These are phyloP conservation scores for Drosophila borborema DNA, from an alignment of 2,888 invertebrate genomes.

Conservation along the genomic window DNA sequence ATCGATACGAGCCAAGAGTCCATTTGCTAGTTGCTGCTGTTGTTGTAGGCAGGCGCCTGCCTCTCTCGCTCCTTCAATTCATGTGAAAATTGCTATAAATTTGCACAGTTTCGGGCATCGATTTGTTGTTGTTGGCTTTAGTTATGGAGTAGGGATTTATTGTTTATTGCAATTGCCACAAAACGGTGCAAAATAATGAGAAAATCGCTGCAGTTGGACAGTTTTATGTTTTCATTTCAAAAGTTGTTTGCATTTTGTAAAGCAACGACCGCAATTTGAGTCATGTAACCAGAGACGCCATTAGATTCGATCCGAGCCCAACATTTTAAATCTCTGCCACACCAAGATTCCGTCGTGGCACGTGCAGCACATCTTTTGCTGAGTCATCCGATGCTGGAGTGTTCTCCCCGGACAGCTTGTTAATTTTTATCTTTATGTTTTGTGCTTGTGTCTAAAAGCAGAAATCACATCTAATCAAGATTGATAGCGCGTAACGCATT, in stretches of 20 bases:
- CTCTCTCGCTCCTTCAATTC: constrained; percentile 67
- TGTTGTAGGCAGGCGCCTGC: constrained; percentile 68
- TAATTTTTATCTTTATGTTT: constrained; percentile 71
- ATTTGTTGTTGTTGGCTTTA: constrained; percentile 8
- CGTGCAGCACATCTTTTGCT: constrained; percentile 65
- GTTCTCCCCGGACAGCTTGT: constrained; percentile 47
- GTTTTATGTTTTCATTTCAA: constrained; percentile 83
- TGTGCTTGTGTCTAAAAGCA: constrained; percentile 62
- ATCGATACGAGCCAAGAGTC: constrained; percentile 26
- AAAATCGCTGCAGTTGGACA: constrained; percentile 75
- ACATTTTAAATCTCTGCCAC: constrained; percentile 13
- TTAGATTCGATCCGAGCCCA: constrained; percentile 54
- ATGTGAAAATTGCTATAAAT: constrained; percentile 83
- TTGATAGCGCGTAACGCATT: constrained; percentile 85
- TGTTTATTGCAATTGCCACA: constrained; percentile 84
- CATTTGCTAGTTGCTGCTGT: constrained; percentile 12
- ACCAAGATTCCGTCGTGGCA: constrained; percentile 35
- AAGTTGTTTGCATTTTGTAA: constrained; percentile 74
- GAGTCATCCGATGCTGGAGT: constrained; percentile 19
- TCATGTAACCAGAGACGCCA: constrained; percentile 68
- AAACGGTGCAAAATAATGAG: constrained; percentile 82
- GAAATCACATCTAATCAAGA: constrained; percentile 85
- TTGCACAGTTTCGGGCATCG: constrained; percentile 48
- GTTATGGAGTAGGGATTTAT: constrained; percentile 79
- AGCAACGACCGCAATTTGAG: constrained; percentile 43